These are phyloP conservation scores for Cavia aperea DNA, from an alignment of 2,113 vertebrate genomes.

Conservation along the genomic window DNA sequence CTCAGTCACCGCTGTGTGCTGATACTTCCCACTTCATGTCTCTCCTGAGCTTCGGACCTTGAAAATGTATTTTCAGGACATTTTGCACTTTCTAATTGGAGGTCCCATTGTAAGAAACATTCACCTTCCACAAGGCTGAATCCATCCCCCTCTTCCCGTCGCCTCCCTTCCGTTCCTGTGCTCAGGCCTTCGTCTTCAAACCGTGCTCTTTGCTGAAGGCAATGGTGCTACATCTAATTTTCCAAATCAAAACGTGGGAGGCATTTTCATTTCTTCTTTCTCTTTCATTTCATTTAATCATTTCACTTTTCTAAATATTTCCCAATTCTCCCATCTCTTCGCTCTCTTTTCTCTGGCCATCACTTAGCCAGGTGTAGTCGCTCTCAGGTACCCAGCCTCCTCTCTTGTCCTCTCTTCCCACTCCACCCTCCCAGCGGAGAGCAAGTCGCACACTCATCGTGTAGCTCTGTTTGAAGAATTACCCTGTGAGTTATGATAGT, in stretches of 20 bases:
- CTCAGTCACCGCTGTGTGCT: not conserved
- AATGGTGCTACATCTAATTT: not conserved
- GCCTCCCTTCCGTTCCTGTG: not conserved
- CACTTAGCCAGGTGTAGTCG: not conserved
- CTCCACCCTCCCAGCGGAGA: not conserved
- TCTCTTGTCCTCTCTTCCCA: not conserved
- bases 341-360: not conserved
- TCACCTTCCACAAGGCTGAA: not conserved
- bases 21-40: not conserved
- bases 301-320: not conserved
- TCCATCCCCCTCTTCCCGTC: not conserved
- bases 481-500: not conserved
- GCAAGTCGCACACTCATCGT: not conserved
- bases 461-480: not conserved
- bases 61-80: not conserved
- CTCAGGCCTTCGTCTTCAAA: not conserved
- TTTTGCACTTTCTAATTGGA: not conserved
- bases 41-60: not conserved
- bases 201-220: not conserved
- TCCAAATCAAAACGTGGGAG: not conserved
- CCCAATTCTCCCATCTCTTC: not conserved
- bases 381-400: not conserved
- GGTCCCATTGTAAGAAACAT: not conserved
- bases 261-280: not conserved
- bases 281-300: not conserved